Percentiles rank a stretch among this genome's conserved stretches.
Evolutionary conservation across 2,888 invertebrate species (phyloP).

Genomic region (Xanthia togata): DNA sequence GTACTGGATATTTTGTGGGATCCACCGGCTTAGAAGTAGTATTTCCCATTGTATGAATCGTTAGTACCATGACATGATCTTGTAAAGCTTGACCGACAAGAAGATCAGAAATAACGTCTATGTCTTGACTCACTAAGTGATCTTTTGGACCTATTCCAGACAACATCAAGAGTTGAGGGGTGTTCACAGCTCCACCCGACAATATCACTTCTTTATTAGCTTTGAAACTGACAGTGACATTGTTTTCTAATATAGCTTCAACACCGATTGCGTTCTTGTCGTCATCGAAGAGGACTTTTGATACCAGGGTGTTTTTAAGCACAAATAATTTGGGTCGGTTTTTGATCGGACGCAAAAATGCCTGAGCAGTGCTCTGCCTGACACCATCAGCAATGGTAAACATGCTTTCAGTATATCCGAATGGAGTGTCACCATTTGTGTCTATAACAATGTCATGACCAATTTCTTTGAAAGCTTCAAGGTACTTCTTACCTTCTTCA

Average conservation of each 20-base stretch:
- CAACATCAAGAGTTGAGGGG: slow-evolving; percentile 85
- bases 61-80: slow-evolving; percentile 68
- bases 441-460: slow-evolving; percentile 79
- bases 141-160: slow-evolving; percentile 86
- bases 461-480: slow-evolving; percentile 80
- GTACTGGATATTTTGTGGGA: slow-evolving; percentile 69
- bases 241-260: slow-evolving; percentile 73
- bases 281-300: slow-evolving; percentile 85
- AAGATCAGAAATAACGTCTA: slow-evolving; percentile 77
- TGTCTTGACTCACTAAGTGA: slow-evolving; percentile 75
- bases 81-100: slow-evolving; percentile 85
- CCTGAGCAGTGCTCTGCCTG: slow-evolving; percentile 85
- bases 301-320: slow-evolving; percentile 84
- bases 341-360: slow-evolving; percentile 80
- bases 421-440: slow-evolving; percentile 76
- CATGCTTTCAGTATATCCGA: slow-evolving; percentile 84
- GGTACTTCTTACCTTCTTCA: slow-evolving; percentile 59
- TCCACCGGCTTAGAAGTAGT: neutral
- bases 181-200: slow-evolving; percentile 84
- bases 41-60: neutral
- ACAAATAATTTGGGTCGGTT: slow-evolving; percentile 76
- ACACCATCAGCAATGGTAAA: slow-evolving; percentile 82
- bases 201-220: slow-evolving; percentile 86
- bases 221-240: slow-evolving; percentile 65
- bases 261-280: slow-evolving; percentile 83